Evolutionary conservation across 2,888 invertebrate genomes (phyloP).

Genomic region (Pyralis farinalis): DNA sequence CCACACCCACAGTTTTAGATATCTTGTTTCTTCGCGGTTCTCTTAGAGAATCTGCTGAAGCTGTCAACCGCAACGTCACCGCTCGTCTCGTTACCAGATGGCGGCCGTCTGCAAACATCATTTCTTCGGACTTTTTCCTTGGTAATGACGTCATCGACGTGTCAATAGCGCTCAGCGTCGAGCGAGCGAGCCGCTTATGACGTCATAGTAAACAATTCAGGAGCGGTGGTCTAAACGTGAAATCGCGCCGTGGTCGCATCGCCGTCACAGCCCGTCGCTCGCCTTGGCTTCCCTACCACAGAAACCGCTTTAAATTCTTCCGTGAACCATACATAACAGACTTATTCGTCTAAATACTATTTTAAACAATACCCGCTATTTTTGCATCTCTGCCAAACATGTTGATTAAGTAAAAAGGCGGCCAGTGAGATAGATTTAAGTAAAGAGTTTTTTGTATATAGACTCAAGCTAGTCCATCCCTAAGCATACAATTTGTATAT

Average conservation of each 20-base stretch:
- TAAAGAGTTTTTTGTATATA: conserved; percentile 34
- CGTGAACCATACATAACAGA: conserved; percentile 33
- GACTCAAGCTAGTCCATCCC: conserved; percentile 52
- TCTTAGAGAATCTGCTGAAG: conserved; percentile 83
- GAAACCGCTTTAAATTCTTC: conserved; percentile 31
- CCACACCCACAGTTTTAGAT: conserved; percentile 84
- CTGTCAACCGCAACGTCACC: conserved; percentile 85
- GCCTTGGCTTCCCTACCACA: conserved; percentile 44
- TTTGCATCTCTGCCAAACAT: conserved; percentile 41
- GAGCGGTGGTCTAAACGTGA: conserved; percentile 51
- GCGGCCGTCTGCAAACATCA: conserved; percentile 85
- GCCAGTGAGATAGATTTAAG: conserved; percentile 54
- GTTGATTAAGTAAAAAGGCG: conserved; percentile 25
- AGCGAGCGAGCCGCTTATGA: conserved; percentile 66
- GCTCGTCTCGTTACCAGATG: conserved; percentile 84
- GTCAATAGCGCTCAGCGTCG: conserved; percentile 77
- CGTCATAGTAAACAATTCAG: conserved; percentile 44
- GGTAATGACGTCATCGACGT: conserved; percentile 86
- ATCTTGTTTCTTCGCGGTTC: conserved; percentile 82
- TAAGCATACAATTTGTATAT: conserved; percentile 5
- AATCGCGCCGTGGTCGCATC: conserved; percentile 24
- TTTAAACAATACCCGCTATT: conserved; percentile 28
- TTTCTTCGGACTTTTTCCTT: conserved; percentile 87
- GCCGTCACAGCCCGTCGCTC: conserved; percentile 32
- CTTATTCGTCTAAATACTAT: conserved; percentile 32